Evolutionary conservation across 2,113 vertebrate species (phyloP).

Genomic region (Oncorhynchus masou): DNA sequence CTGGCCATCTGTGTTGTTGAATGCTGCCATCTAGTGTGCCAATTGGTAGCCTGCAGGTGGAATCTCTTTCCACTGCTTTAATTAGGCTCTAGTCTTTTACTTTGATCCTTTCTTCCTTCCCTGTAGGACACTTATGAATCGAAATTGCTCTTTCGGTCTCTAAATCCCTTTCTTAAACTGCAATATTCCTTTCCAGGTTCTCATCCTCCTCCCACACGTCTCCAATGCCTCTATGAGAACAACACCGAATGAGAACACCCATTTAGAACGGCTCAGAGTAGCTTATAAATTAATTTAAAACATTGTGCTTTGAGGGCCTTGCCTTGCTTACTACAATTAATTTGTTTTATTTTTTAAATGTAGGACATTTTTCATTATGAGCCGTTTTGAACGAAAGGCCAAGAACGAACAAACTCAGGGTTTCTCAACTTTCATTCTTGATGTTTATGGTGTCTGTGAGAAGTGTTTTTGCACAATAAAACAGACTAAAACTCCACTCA

Average conservation of each 20-base stretch:
- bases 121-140: background rate
- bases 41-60: no score
- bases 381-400: no score
- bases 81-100: background rate
- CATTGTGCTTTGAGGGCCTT: background rate
- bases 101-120: background rate
- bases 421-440: no score
- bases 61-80: background rate
- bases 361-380: no score
- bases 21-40: constrained; percentile 5
- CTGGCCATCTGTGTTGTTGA: background rate
- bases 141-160: background rate
- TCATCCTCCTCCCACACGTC: background rate
- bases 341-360: background rate
- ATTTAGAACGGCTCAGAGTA: background rate
- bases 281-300: background rate
- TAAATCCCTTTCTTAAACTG: background rate
- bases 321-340: background rate
- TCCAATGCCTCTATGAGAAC: background rate
- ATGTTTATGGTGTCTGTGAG: no score
- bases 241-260: background rate
- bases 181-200: background rate
- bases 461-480: background rate
- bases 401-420: no score
- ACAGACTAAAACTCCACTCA: background rate